phyloP scores from a whole-genome alignment of 2,113 vertebrate genomes.

The Rafetus swinhoei region DNA sequence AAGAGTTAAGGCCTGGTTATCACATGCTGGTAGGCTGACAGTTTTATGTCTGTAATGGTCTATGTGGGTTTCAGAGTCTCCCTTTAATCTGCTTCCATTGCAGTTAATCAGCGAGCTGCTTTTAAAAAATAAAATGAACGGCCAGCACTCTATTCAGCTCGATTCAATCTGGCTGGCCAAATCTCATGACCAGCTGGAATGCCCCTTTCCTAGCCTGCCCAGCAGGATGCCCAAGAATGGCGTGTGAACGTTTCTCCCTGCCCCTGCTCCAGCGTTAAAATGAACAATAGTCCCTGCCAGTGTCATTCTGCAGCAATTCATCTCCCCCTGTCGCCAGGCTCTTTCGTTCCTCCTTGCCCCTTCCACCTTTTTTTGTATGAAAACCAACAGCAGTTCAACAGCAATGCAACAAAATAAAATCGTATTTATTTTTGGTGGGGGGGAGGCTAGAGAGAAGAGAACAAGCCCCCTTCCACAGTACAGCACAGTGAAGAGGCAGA shows the following conservation, averaged over 20 bases:
- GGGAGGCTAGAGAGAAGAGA: background rate
- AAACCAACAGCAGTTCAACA: conserved; percentile 67
- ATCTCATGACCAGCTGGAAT: conserved; percentile 82
- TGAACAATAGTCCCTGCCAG: conserved; percentile 86
- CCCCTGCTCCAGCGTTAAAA: conserved; percentile 79
- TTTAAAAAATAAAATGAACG: conserved; percentile 61
- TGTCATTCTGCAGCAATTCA: conserved; percentile 79
- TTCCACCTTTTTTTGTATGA: conserved; percentile 73
- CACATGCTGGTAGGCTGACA: conserved; percentile 57
- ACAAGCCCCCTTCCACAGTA: conserved; percentile 4
- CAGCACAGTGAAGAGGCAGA: conserved; percentile 17
- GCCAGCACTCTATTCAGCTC: conserved; percentile 69
- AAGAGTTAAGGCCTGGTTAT: conserved; percentile 68
- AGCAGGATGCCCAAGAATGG: conserved; percentile 86
- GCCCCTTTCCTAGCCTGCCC: conserved; percentile 81
- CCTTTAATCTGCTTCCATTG: conserved; percentile 65
- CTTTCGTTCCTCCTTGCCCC: conserved; percentile 71
- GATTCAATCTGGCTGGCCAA: conserved; percentile 79
- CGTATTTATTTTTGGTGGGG: conserved; percentile 60
- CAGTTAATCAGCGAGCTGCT: conserved; percentile 73
- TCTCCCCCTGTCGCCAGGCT: conserved; percentile 70
- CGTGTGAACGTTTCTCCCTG: conserved; percentile 84
- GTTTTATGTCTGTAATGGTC: conserved; percentile 63
- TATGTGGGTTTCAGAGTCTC: conserved; percentile 58
- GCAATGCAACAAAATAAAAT: conserved; percentile 72